Evolutionary conservation across 1,140 invertebrate species (phyloP), one percentile per base, ranked within the genome.

Genomic region (Leguminivora glycinivorella): DNA sequence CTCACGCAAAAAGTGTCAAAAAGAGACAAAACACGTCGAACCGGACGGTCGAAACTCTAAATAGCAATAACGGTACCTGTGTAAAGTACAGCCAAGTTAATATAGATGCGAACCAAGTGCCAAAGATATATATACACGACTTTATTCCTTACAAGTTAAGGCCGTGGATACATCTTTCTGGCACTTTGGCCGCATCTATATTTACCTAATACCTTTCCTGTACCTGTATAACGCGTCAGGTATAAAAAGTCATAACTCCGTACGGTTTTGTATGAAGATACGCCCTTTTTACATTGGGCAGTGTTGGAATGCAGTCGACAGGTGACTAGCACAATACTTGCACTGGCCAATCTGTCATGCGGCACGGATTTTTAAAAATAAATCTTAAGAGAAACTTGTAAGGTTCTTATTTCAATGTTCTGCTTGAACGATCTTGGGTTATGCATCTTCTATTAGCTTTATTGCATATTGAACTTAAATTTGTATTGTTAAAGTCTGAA

Each of bases 241-340:
- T 22, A 5, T 6, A 52, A 52, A 52, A 52, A 9, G 47, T 22
- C 19, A 7, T 52, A 52, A 0, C 47, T 22, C 6, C 4, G 4
- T 10, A 52, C 19, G n/a, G 17, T 19, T 52, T 52, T 22, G 10
- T 52, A 9, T 52, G n/a, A 52, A 22, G 17, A 52, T 52, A 52
- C 19, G 47, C 19, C 19, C 1, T 52, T 52, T 52, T 10, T 4
- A 9, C 1, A 5, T 22, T 52, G 7, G 10, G 47, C 7, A 9
- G 47, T 22, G 7, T 4, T 63, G 58, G 58, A 63, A 63, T 63
- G 58, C 58, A 63, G 58, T 17, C 25, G 25, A 63, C 58, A 63
- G 58, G 58, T 63, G 58, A 63, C 58, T 63, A 63, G 58, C 58
- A 63, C 58, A 63, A 63, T 63, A 31, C 58, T 63, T 63, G 58